These are phyloP conservation scores for Grallaria varia DNA, from an alignment of 2,113 vertebrate species.

Conservation along the genomic window DNA sequence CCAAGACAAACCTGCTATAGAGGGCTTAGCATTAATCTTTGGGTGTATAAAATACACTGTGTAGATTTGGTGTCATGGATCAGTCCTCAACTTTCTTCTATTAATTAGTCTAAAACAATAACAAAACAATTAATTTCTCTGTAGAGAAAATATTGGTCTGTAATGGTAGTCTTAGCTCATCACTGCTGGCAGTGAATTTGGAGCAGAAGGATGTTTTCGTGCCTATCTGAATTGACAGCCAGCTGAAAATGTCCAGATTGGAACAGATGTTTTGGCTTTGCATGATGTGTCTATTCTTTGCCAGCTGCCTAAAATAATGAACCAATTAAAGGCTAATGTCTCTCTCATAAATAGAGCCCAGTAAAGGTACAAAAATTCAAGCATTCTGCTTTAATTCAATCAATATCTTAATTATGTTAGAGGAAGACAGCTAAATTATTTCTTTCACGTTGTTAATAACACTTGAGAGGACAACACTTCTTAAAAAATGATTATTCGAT, in stretches of 20 bases:
- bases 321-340: not conserved
- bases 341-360: not conserved
- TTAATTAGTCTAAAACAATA: not conserved
- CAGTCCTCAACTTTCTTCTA: not conserved
- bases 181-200: not conserved
- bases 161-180: not conserved
- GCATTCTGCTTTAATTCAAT: not conserved
- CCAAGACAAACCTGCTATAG: not conserved
- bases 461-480: not conserved
- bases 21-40: not conserved
- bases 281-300: not conserved
- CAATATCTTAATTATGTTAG: not conserved
- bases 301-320: not conserved
- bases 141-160: not conserved
- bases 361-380: not conserved
- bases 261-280: conserved; percentile 42
- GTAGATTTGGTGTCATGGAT: not conserved
- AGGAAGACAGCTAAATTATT: not conserved
- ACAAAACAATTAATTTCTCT: not conserved
- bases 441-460: not conserved
- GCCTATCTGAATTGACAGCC: not conserved
- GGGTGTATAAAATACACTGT: not conserved
- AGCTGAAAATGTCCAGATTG: not conserved
- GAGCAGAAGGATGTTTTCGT: not conserved
- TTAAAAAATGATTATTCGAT: not conserved